Percentiles rank a stretch among this genome's conserved stretches.
Conservation (phyloP, 92 coral and sea anemone species). For the Siderastrea radians region DNA sequence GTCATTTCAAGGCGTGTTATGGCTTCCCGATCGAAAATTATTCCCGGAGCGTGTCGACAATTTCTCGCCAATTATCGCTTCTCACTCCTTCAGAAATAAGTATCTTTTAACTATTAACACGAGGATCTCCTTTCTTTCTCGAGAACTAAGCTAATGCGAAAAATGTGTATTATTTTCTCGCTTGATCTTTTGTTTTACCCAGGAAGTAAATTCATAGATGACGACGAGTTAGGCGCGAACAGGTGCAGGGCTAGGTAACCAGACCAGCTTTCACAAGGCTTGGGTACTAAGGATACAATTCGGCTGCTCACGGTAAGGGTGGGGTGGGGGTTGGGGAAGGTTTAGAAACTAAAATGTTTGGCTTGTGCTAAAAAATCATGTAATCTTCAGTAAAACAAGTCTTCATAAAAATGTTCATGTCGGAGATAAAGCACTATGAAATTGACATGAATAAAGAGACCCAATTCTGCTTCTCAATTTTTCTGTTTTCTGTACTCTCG, state of each 20-base stretch:
- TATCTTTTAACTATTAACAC: neutral
- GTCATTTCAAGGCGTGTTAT: slow-evolving; percentile 5
- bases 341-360: neutral
- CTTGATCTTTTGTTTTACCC: slow-evolving; percentile 54
- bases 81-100: neutral
- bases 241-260: slow-evolving; percentile 54
- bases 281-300: neutral
- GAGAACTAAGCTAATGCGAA: neutral
- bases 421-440: too few species aligned
- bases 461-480: too few species aligned
- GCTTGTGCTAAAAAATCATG: too few species aligned
- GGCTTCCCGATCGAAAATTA: neutral
- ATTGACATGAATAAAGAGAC: too few species aligned
- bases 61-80: neutral
- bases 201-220: slow-evolving; percentile 36
- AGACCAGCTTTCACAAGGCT: neutral
- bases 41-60: slow-evolving; percentile 13
- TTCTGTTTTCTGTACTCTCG: too few species aligned
- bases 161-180: neutral
- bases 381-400: too few species aligned
- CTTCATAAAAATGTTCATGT: too few species aligned
- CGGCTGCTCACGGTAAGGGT: neutral
- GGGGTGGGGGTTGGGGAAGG: neutral
- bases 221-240: slow-evolving; percentile 35
- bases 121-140: neutral